Evolutionary conservation across 2,113 vertebrate species (phyloP).

Genomic region (Mesoclemmys tuberculata): DNA sequence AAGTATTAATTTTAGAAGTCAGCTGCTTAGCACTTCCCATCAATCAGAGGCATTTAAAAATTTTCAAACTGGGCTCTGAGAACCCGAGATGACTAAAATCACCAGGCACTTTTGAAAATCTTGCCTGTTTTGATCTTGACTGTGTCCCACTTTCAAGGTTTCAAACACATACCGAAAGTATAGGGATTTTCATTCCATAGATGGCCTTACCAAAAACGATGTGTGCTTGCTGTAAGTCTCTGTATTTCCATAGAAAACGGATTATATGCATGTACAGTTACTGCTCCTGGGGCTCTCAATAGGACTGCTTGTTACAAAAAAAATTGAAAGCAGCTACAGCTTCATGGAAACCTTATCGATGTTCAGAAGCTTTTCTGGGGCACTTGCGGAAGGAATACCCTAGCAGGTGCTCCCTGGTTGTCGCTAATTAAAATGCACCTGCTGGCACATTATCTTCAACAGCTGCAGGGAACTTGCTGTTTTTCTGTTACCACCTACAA

Average conservation of each 20-base stretch:
- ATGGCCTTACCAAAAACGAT: slow-evolving; percentile 33
- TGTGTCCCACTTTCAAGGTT: slow-evolving; percentile 11
- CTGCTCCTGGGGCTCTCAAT: not conserved
- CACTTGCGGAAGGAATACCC: slow-evolving; percentile 9
- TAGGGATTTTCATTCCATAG: not conserved
- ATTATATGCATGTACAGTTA: not conserved
- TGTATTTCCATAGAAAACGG: slow-evolving; percentile 1
- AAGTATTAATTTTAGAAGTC: not conserved
- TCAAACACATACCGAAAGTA: not conserved
- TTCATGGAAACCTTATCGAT: not conserved
- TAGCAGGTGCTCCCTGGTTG: slow-evolving; percentile 10
- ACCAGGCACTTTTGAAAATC: not conserved
- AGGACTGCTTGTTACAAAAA: not conserved
- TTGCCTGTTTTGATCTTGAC: not conserved
- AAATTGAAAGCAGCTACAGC: not conserved
- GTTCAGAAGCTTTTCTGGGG: slow-evolving; percentile 26
- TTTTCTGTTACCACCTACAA: not conserved
- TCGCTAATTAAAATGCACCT: slow-evolving; percentile 38
- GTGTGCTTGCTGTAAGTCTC: not conserved
- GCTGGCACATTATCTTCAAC: not conserved
- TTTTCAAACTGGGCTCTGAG: not conserved
- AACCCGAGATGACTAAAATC: not conserved
- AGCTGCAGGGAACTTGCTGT: accelerated
- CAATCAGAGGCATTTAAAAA: not conserved
- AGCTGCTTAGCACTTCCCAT: not conserved